Evolutionary conservation across 2,797 vertebrate genomes (phyloP).

Genomic region (Anniella stebbinsi): DNA sequence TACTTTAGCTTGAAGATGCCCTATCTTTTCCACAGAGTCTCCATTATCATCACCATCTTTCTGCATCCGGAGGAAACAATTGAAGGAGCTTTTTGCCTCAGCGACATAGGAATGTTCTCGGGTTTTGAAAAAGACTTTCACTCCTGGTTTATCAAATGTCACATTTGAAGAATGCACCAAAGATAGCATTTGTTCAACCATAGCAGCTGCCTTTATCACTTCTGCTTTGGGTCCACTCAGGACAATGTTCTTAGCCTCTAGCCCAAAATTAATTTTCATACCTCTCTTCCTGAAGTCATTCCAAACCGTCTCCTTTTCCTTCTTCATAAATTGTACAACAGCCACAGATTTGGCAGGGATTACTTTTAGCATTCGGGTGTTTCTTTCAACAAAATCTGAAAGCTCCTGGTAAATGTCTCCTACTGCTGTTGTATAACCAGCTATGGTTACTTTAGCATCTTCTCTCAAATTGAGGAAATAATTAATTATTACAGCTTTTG

Average conservation of each 20-base stretch:
- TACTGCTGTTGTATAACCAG: constrained; percentile 80
- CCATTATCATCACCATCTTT: constrained; percentile 50
- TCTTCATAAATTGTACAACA: constrained; percentile 78
- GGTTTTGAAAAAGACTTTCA: constrained; percentile 81
- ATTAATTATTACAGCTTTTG: constrained; percentile 68
- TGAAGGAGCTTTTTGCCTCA: constrained; percentile 65
- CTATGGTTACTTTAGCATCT: constrained; percentile 71
- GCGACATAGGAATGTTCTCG: constrained; percentile 59
- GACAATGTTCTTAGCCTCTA: constrained; percentile 69
- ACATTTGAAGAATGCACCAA: constrained; percentile 72
- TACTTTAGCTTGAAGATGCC: constrained; percentile 56
- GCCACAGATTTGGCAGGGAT: constrained; percentile 70
- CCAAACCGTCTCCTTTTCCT: constrained; percentile 69
- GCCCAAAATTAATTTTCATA: constrained; percentile 71
- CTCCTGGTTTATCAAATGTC: constrained; percentile 84
- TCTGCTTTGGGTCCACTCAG: constrained; percentile 80
- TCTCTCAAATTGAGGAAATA: constrained; percentile 25
- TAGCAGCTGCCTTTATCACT: constrained; percentile 66
- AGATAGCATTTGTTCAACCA: constrained; percentile 60
- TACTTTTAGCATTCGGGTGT: constrained; percentile 71
- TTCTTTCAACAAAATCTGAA: constrained; percentile 77
- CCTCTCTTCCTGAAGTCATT: constrained; percentile 55
- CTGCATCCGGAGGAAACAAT: constrained; percentile 81
- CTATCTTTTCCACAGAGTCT: not conserved
- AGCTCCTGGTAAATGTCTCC: constrained; percentile 71